These are phyloP conservation scores for Pogonocherus hispidulus DNA, from an alignment of 2,888 invertebrate species.

Conservation along the genomic window DNA sequence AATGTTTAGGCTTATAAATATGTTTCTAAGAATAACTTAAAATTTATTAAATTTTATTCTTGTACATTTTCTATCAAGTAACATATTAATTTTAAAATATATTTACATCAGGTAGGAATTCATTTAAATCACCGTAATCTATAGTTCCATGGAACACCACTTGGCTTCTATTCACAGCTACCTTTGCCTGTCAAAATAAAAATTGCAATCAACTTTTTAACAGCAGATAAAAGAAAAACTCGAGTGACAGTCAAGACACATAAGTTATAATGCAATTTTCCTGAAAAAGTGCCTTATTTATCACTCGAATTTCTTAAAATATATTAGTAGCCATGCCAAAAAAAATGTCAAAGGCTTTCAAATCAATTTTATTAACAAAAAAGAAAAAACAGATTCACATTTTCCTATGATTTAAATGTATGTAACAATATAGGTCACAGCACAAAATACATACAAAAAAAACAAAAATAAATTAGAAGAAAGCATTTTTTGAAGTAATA, in stretches of 20 bases:
- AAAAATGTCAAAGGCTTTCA: constrained; percentile 23
- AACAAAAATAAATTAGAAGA: constrained; percentile 38
- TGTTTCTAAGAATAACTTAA: constrained; percentile 16
- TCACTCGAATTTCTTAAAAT: constrained; percentile 3
- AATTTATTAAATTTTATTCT: constrained; percentile 13
- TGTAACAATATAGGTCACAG: constrained; percentile 53
- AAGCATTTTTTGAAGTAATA: constrained; percentile 36
- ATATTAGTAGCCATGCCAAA: constrained; percentile 23
- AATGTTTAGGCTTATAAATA: no score
- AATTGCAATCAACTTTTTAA: constrained; percentile 29
- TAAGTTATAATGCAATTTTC: no score
- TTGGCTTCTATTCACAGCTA: constrained; percentile 33
- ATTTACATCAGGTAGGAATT: constrained; percentile 26
- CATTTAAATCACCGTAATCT: constrained; percentile 25
- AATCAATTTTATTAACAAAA: constrained; percentile 30
- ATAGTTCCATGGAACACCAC: constrained; percentile 24
- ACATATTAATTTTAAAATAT: constrained; percentile 24
- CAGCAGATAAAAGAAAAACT: constrained; percentile 1
- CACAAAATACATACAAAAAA: constrained; percentile 54
- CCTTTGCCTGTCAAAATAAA: constrained; percentile 57
- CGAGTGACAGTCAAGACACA: constrained; percentile 5
- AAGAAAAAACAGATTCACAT: constrained; percentile 44
- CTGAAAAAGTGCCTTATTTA: constrained; percentile 3
- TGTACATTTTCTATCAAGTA: constrained; percentile 13
- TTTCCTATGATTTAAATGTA: constrained; percentile 32